These are phyloP conservation scores for Conchocele bisecta DNA, from an alignment of 2,888 invertebrate species.

Conservation along the genomic window DNA sequence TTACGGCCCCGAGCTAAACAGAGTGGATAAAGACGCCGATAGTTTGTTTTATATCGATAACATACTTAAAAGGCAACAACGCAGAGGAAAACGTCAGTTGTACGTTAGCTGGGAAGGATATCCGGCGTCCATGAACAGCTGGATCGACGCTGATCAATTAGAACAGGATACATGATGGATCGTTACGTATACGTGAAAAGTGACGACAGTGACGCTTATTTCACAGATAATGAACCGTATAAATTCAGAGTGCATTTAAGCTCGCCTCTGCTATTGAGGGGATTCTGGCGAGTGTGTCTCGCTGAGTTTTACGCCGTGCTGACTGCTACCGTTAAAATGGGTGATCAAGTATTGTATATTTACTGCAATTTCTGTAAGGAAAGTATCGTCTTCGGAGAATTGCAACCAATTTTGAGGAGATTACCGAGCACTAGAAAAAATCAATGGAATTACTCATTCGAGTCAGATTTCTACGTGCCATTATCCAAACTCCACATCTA, in stretches of 20 bases:
- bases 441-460: background rate
- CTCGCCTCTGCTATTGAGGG: constrained; percentile 4
- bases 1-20: constrained; percentile 9
- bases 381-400: constrained; percentile 11
- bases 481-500: background rate
- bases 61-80: background rate
- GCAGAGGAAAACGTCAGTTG: background rate
- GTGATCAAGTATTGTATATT: background rate
- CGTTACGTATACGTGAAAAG: constrained; percentile 5
- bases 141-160: background rate
- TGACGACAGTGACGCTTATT: constrained; percentile 3
- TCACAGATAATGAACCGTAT: constrained; percentile 17
- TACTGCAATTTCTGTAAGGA: constrained; percentile 4
- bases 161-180: constrained; percentile 19
- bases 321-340: background rate
- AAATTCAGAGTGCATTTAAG: constrained; percentile 21
- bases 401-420: constrained; percentile 12
- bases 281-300: constrained; percentile 23
- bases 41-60: background rate
- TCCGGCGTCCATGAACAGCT: background rate
- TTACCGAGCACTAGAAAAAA: background rate
- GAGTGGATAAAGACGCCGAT: constrained; percentile 4
- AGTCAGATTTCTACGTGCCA: background rate
- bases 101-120: constrained; percentile 1
- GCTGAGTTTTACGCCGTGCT: background rate